Percentiles rank a stretch among this genome's conserved stretches.
Evolutionary conservation across 2,888 invertebrate species (phyloP).

Genomic region (Tuta absoluta): DNA sequence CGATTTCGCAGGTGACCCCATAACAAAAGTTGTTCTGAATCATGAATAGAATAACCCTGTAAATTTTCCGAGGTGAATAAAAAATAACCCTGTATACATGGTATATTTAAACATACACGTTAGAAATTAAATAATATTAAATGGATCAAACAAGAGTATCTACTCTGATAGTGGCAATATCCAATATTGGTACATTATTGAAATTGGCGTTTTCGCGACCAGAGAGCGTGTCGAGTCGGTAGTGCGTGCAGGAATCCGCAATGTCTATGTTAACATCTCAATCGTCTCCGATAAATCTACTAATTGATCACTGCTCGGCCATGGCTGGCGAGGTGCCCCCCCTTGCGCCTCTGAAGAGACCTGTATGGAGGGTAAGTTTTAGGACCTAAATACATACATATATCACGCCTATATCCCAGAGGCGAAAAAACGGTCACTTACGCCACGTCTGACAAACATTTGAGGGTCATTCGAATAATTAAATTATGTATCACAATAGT

Average conservation of each 20-base stretch:
- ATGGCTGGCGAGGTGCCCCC: neutral
- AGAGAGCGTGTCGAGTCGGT: neutral
- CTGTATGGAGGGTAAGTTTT: neutral
- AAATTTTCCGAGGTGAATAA: too few relatives aligned
- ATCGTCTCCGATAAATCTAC: neutral
- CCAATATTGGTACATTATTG: neutral
- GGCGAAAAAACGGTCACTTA: too few relatives aligned
- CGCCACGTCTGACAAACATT: too few relatives aligned
- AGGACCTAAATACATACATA: too few relatives aligned
- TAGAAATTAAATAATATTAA: neutral
- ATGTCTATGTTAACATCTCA: neutral
- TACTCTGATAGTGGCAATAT: neutral
- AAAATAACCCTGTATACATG: too few relatives aligned
- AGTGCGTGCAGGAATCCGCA: slow-evolving; percentile 1
- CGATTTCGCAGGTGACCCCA: too few relatives aligned
- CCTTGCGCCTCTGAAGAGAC: neutral
- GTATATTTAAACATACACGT: too few relatives aligned
- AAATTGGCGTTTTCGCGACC: neutral
- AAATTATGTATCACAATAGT: too few relatives aligned
- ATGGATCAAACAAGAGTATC: neutral
- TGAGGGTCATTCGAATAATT: too few relatives aligned
- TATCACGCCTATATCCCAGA: too few relatives aligned
- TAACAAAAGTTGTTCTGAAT: too few relatives aligned
- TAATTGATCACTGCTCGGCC: neutral
- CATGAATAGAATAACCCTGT: too few relatives aligned